These are phyloP conservation scores for Hafferia zeledoni DNA, from an alignment of 2,797 vertebrate species.

Conservation along the genomic window DNA sequence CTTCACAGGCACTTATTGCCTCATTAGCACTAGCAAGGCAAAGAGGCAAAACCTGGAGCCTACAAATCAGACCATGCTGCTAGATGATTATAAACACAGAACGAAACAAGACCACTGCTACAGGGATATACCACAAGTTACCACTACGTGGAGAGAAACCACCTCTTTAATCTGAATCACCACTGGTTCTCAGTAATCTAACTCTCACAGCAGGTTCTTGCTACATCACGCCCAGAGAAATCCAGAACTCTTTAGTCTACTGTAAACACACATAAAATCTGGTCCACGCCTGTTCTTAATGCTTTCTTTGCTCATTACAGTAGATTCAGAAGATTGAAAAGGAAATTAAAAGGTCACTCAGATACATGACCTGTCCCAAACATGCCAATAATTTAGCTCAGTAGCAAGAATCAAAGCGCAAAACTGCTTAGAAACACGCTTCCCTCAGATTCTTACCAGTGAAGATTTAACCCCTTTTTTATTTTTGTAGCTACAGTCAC, in stretches of 20 bases:
- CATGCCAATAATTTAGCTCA: background rate
- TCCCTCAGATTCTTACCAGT: background rate
- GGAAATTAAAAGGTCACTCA: slow-evolving; percentile 36
- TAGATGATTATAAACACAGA: background rate
- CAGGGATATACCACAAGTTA: background rate
- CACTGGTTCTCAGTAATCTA: background rate
- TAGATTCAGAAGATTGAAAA: background rate
- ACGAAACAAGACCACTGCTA: background rate
- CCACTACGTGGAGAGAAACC: background rate
- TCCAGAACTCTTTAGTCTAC: background rate
- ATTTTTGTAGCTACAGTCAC: background rate
- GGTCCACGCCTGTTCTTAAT: background rate
- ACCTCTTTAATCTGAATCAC: background rate
- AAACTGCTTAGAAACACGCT: background rate
- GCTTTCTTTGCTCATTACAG: slow-evolving; percentile 31
- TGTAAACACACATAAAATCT: background rate
- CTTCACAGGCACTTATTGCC: background rate
- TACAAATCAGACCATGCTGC: background rate
- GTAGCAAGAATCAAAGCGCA: background rate
- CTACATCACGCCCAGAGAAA: background rate
- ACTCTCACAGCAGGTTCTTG: background rate
- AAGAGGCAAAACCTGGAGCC: background rate
- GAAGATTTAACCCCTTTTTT: background rate
- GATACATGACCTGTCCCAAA: background rate
- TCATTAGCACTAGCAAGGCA: background rate